Conservation (phyloP, 2,888 invertebrate species). For the Tanytarsus gracilentus region DNA sequence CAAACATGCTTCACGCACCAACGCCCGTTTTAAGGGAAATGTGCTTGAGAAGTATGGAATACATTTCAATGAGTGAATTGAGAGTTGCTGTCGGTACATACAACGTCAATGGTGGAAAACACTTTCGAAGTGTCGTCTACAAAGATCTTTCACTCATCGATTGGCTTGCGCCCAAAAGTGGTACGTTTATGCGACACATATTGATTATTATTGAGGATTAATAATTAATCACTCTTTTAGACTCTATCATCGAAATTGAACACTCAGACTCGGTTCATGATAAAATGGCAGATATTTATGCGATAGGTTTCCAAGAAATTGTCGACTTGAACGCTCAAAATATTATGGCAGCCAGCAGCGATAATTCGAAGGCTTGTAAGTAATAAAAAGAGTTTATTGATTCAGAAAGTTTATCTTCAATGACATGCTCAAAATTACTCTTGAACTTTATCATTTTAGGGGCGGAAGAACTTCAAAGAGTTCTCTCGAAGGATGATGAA, state of each 20-base stretch:
- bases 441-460: slow-evolving; percentile 50
- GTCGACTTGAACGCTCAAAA: slow-evolving; percentile 98
- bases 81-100: slow-evolving; percentile 90
- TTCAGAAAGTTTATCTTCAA: slow-evolving; percentile 46
- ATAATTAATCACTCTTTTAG: slow-evolving; percentile 34
- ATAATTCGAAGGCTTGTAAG: slow-evolving; percentile 63
- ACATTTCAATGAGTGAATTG: slow-evolving; percentile 58
- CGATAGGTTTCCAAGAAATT: slow-evolving; percentile 98
- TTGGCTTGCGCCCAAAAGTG: slow-evolving; percentile 57
- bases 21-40: slow-evolving; percentile 74
- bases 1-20: slow-evolving; percentile 79
- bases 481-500: slow-evolving; percentile 70
- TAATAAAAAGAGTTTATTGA: neutral
- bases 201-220: neutral
- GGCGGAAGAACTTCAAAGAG: slow-evolving; percentile 91
- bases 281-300: slow-evolving; percentile 78
- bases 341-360: slow-evolving; percentile 89
- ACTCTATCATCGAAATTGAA: slow-evolving; percentile 38
- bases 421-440: slow-evolving; percentile 52
- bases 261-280: slow-evolving; percentile 34
- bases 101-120: slow-evolving; percentile 99
- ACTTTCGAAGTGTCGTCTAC: slow-evolving; percentile 91
- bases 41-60: slow-evolving; percentile 74
- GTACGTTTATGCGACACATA: neutral
- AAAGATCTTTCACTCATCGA: slow-evolving; percentile 79